phyloP scores from a whole-genome alignment of 2,797 vertebrate species.

The Ispidina picta region DNA sequence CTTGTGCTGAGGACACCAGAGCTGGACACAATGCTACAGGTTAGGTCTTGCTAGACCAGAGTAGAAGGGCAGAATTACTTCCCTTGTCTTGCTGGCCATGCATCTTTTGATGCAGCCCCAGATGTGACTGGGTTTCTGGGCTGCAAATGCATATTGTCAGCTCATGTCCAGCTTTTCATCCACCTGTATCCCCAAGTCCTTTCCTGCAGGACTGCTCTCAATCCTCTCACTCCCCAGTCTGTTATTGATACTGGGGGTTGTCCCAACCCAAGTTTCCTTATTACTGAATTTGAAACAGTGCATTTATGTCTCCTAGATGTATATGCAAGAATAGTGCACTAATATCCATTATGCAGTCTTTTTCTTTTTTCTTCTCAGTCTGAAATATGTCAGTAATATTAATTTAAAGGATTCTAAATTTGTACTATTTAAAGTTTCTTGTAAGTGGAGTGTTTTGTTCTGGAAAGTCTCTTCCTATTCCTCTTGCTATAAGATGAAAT shows the following conservation, averaged over 20 bases:
- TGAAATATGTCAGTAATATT: neutral
- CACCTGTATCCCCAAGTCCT: neutral
- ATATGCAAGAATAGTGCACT: neutral
- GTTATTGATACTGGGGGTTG: accelerated
- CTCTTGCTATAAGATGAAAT: neutral
- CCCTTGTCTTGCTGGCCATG: accelerated
- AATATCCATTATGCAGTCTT: neutral
- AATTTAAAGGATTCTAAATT: neutral
- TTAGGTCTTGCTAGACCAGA: neutral
- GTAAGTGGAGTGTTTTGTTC: neutral
- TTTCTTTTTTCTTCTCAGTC: neutral
- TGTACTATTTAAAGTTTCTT: neutral
- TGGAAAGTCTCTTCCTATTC: neutral
- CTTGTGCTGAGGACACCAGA: neutral
- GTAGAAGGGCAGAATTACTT: neutral
- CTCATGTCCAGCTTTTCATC: too few relatives aligned
- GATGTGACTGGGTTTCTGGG: accelerated
- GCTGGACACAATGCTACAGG: neutral
- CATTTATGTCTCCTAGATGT: neutral
- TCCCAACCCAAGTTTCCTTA: neutral
- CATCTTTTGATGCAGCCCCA: neutral
- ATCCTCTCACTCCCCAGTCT: neutral
- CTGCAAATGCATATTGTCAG: accelerated
- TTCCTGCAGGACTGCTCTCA: neutral
- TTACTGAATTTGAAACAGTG: neutral